Evolutionary conservation across 2,797 vertebrate genomes (phyloP).

Genomic region (Sciurus carolinensis): DNA sequence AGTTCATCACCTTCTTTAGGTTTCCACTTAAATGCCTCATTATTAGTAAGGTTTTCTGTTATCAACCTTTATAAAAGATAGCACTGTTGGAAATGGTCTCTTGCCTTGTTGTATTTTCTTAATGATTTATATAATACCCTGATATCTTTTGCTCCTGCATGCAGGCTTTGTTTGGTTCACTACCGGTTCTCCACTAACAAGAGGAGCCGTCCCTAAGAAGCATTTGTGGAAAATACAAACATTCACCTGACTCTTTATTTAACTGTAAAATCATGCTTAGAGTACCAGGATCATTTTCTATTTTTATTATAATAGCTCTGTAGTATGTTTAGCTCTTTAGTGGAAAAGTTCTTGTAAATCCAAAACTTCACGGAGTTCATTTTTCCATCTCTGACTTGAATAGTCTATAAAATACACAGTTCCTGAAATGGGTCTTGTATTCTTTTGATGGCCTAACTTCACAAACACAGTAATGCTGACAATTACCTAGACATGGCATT

Average conservation of each 20-base stretch:
- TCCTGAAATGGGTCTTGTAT: not conserved
- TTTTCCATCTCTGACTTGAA: slow-evolving; percentile 60
- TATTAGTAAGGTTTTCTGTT: not conserved
- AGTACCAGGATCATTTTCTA: not conserved
- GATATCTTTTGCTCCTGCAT: not conserved
- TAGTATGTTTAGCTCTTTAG: not conserved
- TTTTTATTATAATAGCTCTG: not conserved
- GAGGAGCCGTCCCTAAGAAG: not conserved
- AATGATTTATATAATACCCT: not conserved
- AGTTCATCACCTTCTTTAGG: not conserved
- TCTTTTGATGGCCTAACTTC: not conserved
- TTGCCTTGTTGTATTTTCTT: not conserved
- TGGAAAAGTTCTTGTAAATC: not conserved
- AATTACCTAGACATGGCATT: not conserved
- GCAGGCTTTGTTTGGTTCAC: not conserved
- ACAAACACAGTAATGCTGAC: not conserved
- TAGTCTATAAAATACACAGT: not conserved
- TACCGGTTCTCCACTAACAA: not conserved
- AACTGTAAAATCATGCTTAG: slow-evolving; percentile 16
- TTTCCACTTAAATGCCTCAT: not conserved
- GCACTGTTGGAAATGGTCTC: not conserved
- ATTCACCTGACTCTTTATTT: not conserved
- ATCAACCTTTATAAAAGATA: slow-evolving; percentile 35
- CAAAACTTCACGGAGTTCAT: not conserved
- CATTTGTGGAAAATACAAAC: not conserved